Base-by-base conservation (phyloP, 2,113 vertebrate genomes). In the Madoqua kirkii region DNA sequence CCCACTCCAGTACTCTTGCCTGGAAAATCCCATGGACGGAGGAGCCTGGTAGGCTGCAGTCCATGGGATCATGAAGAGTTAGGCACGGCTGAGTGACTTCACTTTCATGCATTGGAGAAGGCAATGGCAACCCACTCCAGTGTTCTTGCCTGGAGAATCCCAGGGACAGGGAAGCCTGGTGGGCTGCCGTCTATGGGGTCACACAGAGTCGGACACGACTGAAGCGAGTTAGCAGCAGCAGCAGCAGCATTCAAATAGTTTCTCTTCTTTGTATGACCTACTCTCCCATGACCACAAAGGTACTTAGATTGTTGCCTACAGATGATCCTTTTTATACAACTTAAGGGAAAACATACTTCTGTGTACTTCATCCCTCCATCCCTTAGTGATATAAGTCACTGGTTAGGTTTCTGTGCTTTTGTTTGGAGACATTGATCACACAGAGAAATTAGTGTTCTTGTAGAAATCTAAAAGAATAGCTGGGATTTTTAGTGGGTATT, bases 401-500 rank as follows among this genome's bases (percentile, higher is more conserved):
- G n/a, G 10, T 79, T 78, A 87, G 23, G 5, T 52, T 86, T 96
- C 36, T 43, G 0, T 54, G 29, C 10, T 78, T 88, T 81, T 93
- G 21, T 36, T 87, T 62, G 36, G 33, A 83, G 45, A 54, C 17
- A 62, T 50, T 64, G 67, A 50, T 62, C 59, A 19, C n/a, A 40
- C 29, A 78, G 17, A 89, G n/a, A 71, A 91, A 67, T 81, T 12
- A 27, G 5, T 33, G 7, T 83, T 74, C 9, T 62, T 88, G 17
- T 54, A 83, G 60, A 92, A 74, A 40, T 76, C 16, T 62, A 57
- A 95, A 93, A 84, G 36, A 33, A 33, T 48, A 84, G 7, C 21
- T 88, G 31, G 12, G 55, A 84, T 59, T 89, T 76, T 89, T 97
- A 57, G 12, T 83, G 33, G n/a, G 59, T 87, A 79, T 93, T 97